These are phyloP conservation scores for Phalloptychus januarius DNA, from an alignment of 2,797 vertebrate genomes.

Conservation along the genomic window DNA sequence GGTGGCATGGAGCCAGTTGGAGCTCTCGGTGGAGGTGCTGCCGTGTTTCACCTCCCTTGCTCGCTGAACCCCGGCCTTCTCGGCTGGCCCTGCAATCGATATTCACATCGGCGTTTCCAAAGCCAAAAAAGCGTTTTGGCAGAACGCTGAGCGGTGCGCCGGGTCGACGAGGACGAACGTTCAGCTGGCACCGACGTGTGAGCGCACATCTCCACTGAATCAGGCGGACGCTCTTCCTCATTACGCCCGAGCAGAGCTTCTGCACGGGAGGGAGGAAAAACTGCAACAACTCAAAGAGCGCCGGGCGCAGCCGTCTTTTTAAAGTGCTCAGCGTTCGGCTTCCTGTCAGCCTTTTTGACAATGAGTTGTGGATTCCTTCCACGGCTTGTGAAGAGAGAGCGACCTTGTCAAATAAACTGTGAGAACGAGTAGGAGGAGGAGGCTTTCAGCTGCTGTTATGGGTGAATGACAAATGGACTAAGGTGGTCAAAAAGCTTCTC, in stretches of 20 bases:
- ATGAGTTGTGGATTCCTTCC: slow-evolving; percentile 18
- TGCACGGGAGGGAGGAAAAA: background rate
- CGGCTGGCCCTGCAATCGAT: slow-evolving; percentile 50
- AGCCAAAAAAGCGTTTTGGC: slow-evolving; percentile 61
- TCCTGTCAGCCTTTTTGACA: background rate
- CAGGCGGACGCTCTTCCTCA: slow-evolving; percentile 7
- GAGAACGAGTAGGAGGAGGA: slow-evolving; percentile 9
- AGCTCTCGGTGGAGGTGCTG: slow-evolving; percentile 55
- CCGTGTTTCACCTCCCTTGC: slow-evolving; percentile 58
- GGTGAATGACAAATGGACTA: slow-evolving; percentile 14
- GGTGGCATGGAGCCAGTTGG: slow-evolving; percentile 56
- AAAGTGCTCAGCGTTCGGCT: slow-evolving; percentile 1
- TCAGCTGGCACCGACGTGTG: slow-evolving; percentile 24
- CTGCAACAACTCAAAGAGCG: slow-evolving; percentile 5
- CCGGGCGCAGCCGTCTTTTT: background rate
- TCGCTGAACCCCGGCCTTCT: slow-evolving; percentile 45
- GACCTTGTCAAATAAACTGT: slow-evolving; percentile 30
- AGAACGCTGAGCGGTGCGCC: slow-evolving; percentile 48
- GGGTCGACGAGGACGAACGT: slow-evolving; percentile 53
- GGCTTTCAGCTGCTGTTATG: slow-evolving; percentile 18
- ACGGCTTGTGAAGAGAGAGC: slow-evolving; percentile 7
- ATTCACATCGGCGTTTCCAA: slow-evolving; percentile 48
- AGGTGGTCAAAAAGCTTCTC: background rate
- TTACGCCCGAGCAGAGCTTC: background rate
- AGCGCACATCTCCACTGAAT: slow-evolving; percentile 10